Base-by-base conservation (phyloP, 2,888 invertebrate genomes). In the Dryobota labecula region DNA sequence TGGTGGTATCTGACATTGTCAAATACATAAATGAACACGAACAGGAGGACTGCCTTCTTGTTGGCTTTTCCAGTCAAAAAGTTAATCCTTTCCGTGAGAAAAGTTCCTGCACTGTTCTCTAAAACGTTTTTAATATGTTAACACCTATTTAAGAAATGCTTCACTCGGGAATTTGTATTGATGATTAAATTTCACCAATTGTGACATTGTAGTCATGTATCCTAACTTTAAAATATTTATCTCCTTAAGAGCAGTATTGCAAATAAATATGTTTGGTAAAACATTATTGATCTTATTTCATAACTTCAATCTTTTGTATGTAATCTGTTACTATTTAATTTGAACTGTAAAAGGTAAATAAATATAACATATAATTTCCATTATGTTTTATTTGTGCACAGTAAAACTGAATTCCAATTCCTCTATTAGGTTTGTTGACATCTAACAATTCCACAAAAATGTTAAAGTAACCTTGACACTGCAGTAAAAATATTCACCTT, bases 1-100 rank as follows among this genome's bases (percentile, higher is more conserved):
- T 98, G 87, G 99, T 99, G n/a, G 98, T 99, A 72, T 97, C 98
- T 82, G 98, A 99, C 88, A 98, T 99, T 86, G 98, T 99, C 91
- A 98, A 98, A 91, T 99, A 97, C 91, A 98, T 99, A 82, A 97
- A 97, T 56, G 99, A 99, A 88, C 99, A 99, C 90, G 98, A 98
- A 90, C 98, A 98, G 87, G 99, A 99, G 90, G 99, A 99, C 94
- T 99, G 98, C 89, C 97, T 99, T 61, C 97, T 99, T 81, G 98
- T 98, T 82, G 99, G 99, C 47, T 99, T 99, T 93, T 98, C 98
- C 80, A 98, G 98, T 85, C 99, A 99, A 92, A 98, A 99, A 92
- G 98, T 98, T 24, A 99, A 99, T 95, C 99, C 99, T 41, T 99
- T 99, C 96, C 97, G 99, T 83, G 99, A 99, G 94, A 99, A 99